Percentiles rank a stretch among this genome's conserved stretches.
These are phyloP conservation scores for Tachysurus fulvidraco DNA, from an alignment of 2,113 vertebrate species.

Conservation along the genomic window DNA sequence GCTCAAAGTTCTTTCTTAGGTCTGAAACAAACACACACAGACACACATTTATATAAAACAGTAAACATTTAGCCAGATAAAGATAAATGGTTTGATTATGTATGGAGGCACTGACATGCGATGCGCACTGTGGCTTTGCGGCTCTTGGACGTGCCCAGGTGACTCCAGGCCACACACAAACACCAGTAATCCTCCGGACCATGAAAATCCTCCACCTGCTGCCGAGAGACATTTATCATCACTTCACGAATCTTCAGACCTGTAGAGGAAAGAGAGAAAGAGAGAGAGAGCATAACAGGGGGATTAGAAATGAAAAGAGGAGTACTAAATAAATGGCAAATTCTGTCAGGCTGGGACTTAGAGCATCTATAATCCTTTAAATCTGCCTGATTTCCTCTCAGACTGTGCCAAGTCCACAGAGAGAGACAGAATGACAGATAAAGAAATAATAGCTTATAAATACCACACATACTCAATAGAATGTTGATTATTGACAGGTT, in stretches of 20 bases:
- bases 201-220: slow-evolving; percentile 97
- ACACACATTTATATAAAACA: not conserved
- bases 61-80: not conserved
- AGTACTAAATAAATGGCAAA: slow-evolving; percentile 47
- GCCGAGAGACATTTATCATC: slow-evolving; percentile 92
- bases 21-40: slow-evolving; percentile 68
- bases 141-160: slow-evolving; percentile 94
- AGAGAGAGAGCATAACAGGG: not conserved
- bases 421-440: slow-evolving; percentile 36
- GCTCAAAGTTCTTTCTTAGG: slow-evolving; percentile 95
- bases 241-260: slow-evolving; percentile 91
- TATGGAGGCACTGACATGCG: slow-evolving; percentile 81
- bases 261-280: slow-evolving; percentile 58
- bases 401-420: slow-evolving; percentile 16
- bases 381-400: slow-evolving; percentile 49
- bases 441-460: slow-evolving; percentile 14
- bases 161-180: slow-evolving; percentile 95
- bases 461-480: not conserved
- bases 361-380: slow-evolving; percentile 52
- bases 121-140: slow-evolving; percentile 92
- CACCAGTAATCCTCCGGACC: slow-evolving; percentile 97
- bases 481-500: too few relatives aligned
- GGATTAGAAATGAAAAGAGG: slow-evolving; percentile 43
- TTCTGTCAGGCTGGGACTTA: slow-evolving; percentile 42
- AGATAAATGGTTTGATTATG: not conserved